Conservation (phyloP, 2,113 vertebrate genomes). For the Collichthys lucidus region DNA sequence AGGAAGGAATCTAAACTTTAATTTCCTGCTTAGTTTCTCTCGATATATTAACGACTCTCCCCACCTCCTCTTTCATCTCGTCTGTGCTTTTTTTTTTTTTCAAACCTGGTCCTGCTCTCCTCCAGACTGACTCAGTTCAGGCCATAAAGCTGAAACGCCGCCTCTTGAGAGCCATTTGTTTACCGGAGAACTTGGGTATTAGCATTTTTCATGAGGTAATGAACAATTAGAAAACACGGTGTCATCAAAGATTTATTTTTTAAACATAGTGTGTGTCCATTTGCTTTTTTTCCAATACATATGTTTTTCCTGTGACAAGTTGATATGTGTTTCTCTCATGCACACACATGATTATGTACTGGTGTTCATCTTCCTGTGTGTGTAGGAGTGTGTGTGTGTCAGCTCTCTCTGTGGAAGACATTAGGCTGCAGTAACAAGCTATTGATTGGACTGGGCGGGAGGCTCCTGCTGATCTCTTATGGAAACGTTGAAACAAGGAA, state of each 20-base stretch:
- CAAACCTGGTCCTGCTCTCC: constrained; percentile 45
- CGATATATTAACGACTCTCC: constrained; percentile 56
- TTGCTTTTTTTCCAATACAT: background rate
- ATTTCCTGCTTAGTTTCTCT: constrained; percentile 69
- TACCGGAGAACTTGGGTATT: constrained; percentile 70
- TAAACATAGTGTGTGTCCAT: constrained; percentile 6
- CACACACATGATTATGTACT: constrained; percentile 10
- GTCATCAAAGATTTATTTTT: constrained; percentile 32
- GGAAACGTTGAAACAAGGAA: constrained; percentile 57
- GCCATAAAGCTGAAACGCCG: constrained; percentile 57
- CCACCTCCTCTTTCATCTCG: constrained; percentile 35
- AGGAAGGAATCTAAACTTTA: constrained; percentile 57
- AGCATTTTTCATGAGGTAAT: constrained; percentile 56
- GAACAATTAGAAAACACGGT: constrained; percentile 10
- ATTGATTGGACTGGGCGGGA: constrained; percentile 68
- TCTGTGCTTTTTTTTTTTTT: constrained; percentile 18
- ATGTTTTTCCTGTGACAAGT: background rate
- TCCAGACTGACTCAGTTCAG: constrained; percentile 50
- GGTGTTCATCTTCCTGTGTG: constrained; percentile 7
- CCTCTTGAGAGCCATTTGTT: constrained; percentile 70
- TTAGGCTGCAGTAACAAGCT: constrained; percentile 75
- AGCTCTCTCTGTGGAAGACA: constrained; percentile 55
- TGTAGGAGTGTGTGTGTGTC: constrained; percentile 41
- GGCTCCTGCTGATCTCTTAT: constrained; percentile 64
- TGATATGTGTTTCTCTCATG: background rate